phyloP scores from a whole-genome alignment of 2,888 invertebrate genomes.

The Melanargia galathea region DNA sequence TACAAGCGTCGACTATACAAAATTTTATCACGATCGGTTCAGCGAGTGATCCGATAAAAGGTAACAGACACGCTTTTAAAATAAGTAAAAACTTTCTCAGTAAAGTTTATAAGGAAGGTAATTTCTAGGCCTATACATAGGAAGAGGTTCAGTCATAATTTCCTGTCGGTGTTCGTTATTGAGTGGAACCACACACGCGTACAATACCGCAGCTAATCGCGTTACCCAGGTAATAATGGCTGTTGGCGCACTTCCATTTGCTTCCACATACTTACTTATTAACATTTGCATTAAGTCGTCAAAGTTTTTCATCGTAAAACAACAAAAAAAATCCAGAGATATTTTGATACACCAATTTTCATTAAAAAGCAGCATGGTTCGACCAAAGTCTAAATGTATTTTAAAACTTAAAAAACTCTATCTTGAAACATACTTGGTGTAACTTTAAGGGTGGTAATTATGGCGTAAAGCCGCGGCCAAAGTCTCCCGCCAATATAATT shows the following conservation, averaged over 20 bases:
- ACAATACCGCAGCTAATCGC: conserved; percentile 1
- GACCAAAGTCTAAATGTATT: no score
- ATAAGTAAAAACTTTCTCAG: not conserved
- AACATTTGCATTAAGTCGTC: no score
- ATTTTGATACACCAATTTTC: no score
- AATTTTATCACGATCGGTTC: no score
- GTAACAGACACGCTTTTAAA: no score
- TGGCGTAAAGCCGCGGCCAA: not conserved
- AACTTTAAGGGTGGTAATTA: not conserved
- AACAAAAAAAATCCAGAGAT: no score
- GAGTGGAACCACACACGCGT: not conserved
- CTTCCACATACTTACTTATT: not conserved
- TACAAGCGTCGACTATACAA: no score
- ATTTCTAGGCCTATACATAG: no score
- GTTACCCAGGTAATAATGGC: conserved; percentile 10
- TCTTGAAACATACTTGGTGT: not conserved
- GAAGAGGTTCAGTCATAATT: not conserved
- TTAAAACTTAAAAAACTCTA: no score
- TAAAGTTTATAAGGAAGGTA: not conserved
- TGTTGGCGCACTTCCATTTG: not conserved
- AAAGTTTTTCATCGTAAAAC: no score
- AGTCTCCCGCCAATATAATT: conserved; percentile 6
- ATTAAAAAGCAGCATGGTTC: no score
- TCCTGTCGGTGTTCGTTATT: not conserved
- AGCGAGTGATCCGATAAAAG: no score